phyloP scores from a whole-genome alignment of 2,888 invertebrate species.

The Tinea trinotella region DNA sequence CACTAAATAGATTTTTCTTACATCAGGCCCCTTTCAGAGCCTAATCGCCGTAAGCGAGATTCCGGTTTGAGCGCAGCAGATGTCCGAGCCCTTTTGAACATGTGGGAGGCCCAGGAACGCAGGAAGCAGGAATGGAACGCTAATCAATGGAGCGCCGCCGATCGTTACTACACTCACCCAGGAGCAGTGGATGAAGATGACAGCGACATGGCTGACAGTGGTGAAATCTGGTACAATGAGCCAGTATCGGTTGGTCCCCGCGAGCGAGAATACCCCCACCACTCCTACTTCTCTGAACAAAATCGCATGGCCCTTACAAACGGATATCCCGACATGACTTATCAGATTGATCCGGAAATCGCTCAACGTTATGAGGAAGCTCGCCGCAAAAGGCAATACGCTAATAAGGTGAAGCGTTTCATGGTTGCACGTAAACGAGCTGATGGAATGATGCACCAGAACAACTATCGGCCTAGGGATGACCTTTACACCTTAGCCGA shows the following conservation, averaged over 20 bases:
- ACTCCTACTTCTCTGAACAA: conserved; percentile 63
- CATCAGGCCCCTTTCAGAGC: conserved; percentile 48
- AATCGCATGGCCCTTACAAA: conserved; percentile 54
- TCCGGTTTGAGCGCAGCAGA: conserved; percentile 75
- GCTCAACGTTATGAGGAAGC: conserved; percentile 61
- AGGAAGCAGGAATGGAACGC: conserved; percentile 65
- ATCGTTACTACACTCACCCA: conserved; percentile 43
- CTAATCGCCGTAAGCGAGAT: conserved; percentile 69
- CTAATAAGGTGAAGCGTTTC: conserved; percentile 71
- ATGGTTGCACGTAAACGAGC: conserved; percentile 75
- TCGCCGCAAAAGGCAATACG: conserved; percentile 63
- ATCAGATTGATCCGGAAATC: conserved; percentile 55
- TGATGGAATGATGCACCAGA: conserved; percentile 53
- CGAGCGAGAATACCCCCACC: conserved; percentile 53
- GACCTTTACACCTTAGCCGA: conserved; percentile 74
- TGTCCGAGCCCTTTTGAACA: conserved; percentile 69
- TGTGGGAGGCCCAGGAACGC: conserved; percentile 74
- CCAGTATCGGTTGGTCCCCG: conserved; percentile 66
- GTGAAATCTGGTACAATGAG: conserved; percentile 73
- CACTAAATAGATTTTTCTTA: conserved; percentile 13
- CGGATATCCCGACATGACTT: conserved; percentile 52
- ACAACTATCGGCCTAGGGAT: conserved; percentile 63
- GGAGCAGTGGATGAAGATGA: conserved; percentile 60
- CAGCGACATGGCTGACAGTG: conserved; percentile 63
- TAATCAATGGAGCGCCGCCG: conserved; percentile 55